Base-by-base conservation (phyloP, 2,797 vertebrate genomes). In the Oreochromis mossambicus region DNA sequence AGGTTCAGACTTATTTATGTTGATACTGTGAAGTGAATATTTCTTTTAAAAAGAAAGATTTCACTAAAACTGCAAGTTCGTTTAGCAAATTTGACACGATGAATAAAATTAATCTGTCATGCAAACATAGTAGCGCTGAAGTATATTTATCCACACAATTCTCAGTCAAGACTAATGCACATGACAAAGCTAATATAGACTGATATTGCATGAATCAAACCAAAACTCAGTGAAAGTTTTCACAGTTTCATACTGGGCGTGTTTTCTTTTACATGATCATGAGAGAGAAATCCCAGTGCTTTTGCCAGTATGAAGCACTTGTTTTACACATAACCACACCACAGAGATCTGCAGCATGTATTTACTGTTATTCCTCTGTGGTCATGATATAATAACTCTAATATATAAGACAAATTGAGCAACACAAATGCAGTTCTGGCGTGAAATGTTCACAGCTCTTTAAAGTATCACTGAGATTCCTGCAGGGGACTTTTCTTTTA, bases 161-260 rank as follows among this genome's bases (percentile, higher is more conserved):
- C 43, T 50, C 26, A 32, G 68, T 75, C 26, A 6, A 32, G 1
- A 50, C 43, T 50, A 75, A 75, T 4, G 70, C 2, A 8, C 43
- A 1, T 0, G 15, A 17, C 15, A 19, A 19, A 19, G 2, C 8
- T 6, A 26, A 70, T 7, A 11, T 3, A 46, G 5, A 0, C 38
- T 46, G 0, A 46, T 26, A 17, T 8, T 46, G 38, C 38, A 46
- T 0, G 0, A 80, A 75, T 55, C 79, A 8, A 46, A 73, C 19
- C 19, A 41, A 76, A 70, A 55, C 19, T 8, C 7, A 0, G 14
- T 19, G 2, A 2, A 52, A 14, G 36, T 24, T 61, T 2, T 34
- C 24, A 41, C 55, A 48, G 36, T n/a, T 32, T 19, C 29, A 19
- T 32, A 12, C 14, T 54, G 14, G 26, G 43, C 7, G 26, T 13